Evolutionary conservation across 92 coral and sea anemone species (phyloP), one percentile per base, ranked within the genome.

Genomic region (Montipora capitata): DNA sequence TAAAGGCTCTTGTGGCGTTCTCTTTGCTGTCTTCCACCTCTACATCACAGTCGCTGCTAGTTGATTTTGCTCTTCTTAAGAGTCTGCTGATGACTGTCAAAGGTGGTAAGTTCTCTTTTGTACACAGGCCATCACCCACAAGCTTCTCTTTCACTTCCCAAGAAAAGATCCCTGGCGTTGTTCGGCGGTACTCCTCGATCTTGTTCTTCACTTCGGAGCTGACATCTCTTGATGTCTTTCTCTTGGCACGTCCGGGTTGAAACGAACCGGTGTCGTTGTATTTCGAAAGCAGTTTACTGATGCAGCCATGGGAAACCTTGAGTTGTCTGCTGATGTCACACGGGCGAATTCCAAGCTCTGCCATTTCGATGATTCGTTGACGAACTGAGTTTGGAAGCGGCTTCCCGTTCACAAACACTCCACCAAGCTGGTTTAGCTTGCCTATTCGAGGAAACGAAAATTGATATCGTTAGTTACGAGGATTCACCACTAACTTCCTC

Each of bases 261-360:
- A 88, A 91, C 13, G 98, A 96, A 8, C 98, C 99, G 7, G 99
- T 98, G 65, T 98, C 99, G 84, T 98, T 96, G 91, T 96, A 98
- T 57, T 96, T 94, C 11, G 99, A 92, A 7, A 98, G 90, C 59
- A 98, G 91, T 68, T 98, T 98, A 68, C 99, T 98, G 44, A 98
- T 96, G 64, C 99, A 98, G 12, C 99, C 99, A 83, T 98, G 99
- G 1, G 99, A 98, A 16, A 98, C 98, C 14, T 98, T 92, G 11
- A 98, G 93, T 68, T 90, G 95, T 68, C 99, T 92, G 57, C 99
- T 98, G 74, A 98, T 98, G 43, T 98, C 99, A 52, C 99, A 98
- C 4, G 99, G 98, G 39, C 98, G 92, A 39, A 92, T 87, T 13
- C 98, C 98, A 64, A 84, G 73, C 76, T 94, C 98, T 7, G 99